A percentile compares a stretch with the other conserved stretches of the same genome.
Conservation (phyloP, 2,888 invertebrate genomes). For the Hylaea fasciaria region DNA sequence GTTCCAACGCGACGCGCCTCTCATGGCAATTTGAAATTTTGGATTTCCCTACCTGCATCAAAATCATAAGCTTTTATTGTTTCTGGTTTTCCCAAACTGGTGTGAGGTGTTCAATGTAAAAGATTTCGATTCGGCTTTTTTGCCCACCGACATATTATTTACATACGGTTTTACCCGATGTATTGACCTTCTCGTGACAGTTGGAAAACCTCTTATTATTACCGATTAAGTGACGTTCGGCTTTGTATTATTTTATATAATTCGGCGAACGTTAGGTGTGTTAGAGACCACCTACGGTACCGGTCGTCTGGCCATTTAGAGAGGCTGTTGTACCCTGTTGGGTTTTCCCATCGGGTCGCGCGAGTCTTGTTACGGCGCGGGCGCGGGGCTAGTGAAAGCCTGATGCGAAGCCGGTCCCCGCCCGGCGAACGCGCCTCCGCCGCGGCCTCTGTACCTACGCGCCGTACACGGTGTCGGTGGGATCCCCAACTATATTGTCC, state of each 20-base stretch:
- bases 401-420: constrained; percentile 12
- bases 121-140: constrained; percentile 55
- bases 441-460: constrained; percentile 14
- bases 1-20: constrained; percentile 19
- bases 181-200: constrained; percentile 50
- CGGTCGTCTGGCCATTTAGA: constrained; percentile 42
- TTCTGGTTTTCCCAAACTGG: constrained; percentile 59
- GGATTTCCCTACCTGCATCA: constrained; percentile 60
- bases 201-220: constrained; percentile 45
- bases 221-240: constrained; percentile 18
- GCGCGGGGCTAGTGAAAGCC: constrained; percentile 65
- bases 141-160: constrained; percentile 48
- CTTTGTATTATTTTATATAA: constrained; percentile 17
- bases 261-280: constrained; percentile 22
- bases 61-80: constrained; percentile 51
- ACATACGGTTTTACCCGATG: constrained; percentile 67
- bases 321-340: constrained; percentile 53
- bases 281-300: constrained; percentile 32
- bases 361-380: constrained; percentile 45
- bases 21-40: constrained; percentile 37
- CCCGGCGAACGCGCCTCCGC: background rate
- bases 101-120: constrained; percentile 44
- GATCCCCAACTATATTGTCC: constrained; percentile 53
- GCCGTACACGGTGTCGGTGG: constrained; percentile 46
- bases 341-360: constrained; percentile 69